These are phyloP conservation scores for Ariopsis seemanni DNA, from an alignment of 2,113 vertebrate genomes.

Conservation along the genomic window DNA sequence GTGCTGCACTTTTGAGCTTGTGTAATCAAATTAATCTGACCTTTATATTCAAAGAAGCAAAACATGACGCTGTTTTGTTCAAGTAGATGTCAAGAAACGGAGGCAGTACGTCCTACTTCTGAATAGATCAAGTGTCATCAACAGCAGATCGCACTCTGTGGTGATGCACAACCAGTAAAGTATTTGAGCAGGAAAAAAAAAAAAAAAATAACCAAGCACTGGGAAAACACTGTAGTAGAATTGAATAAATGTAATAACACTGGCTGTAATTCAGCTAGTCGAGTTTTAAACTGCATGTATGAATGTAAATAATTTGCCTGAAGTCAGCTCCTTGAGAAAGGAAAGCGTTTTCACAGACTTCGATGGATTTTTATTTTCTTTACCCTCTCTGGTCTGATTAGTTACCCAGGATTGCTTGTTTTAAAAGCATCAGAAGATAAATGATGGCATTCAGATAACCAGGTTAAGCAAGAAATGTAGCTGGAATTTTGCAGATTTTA, in stretches of 20 bases:
- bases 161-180: background rate
- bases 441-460: background rate
- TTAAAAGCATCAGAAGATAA: background rate
- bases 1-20: background rate
- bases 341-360: background rate
- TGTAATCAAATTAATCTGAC: background rate
- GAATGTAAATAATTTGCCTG: background rate
- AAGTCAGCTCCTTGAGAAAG: background rate
- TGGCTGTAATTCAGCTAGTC: background rate
- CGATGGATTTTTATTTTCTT: background rate
- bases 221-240: background rate
- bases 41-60: background rate
- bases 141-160: background rate
- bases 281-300: background rate
- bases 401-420: background rate
- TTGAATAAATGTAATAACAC: background rate
- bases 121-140: background rate
- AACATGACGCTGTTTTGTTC: too few relatives aligned
- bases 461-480: background rate
- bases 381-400: background rate
- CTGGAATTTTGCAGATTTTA: background rate
- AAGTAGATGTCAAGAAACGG: too few relatives aligned
- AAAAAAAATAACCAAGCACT: background rate
- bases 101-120: background rate
- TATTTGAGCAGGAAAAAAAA: background rate